Evolutionary conservation across 2,888 invertebrate species (phyloP), one percentile per base, ranked within the genome.

Genomic region (Rhyacophila evoluta): DNA sequence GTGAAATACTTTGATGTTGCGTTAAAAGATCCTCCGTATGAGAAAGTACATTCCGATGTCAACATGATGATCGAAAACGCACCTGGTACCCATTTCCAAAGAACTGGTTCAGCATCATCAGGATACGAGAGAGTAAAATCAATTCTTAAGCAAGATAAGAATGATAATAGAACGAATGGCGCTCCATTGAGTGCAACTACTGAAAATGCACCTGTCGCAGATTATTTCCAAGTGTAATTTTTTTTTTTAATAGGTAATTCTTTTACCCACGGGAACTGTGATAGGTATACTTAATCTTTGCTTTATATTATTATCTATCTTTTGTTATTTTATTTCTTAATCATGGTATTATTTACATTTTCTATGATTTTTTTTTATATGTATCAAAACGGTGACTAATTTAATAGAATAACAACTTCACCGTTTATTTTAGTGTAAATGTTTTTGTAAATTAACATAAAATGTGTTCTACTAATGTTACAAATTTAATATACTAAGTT

Each of bases 1-100:
- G 95, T 95, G 0, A 94, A 93, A 83, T 95, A 94, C 86, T 90
- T 93, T 84, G 93, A 92, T 79, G 85, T 92, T 0, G 84, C 87
- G 0, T 88, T 88, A 28, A 88, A 87, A 79, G 93, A 93, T 73
- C 93, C 94, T 72, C 94, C 94, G 0, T 94, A 94, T 80, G 94
- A 94, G 84, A 90, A 90, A 83, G 87, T 93, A 11, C 87, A 90
- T 67, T 87, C 87, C 27, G 89, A 88, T 27, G 82, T 83, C 10
- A 84, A 71, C 72, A 75, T 39, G 10, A 28, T 72, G 27, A 74
- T 67, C 10, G 78, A 78, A 4, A 75, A 41, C 25, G 27, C 37
- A 8, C 72, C 79, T 0, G 70, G 77, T 2, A 70, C 82, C 5
- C 82, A 70, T 82, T 84, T 79, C 82, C 84, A 55, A 79, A 83